Evolutionary conservation across 2,888 invertebrate species (phyloP), one percentile per base, ranked within the genome.

Genomic region (Brachypterus glaber): DNA sequence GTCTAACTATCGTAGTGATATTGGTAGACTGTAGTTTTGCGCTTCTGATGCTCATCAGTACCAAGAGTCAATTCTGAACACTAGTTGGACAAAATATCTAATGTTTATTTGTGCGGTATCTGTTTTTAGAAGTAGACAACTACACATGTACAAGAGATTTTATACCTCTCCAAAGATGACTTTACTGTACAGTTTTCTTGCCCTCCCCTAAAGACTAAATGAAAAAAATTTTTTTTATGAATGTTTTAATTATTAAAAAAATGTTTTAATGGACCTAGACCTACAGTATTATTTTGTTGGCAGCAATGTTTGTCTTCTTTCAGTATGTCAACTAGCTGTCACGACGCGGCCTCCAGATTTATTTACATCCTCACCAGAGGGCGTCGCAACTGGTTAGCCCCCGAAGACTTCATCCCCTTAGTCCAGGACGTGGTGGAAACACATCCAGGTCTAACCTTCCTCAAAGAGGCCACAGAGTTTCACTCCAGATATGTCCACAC

Each of bases 361-460:
- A 78, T 93, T 30, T 79, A 83, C 58, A 81, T 96, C 44, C 68
- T 91, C 41, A 86, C 90, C 1, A 71, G 82, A 37, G 85, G 85
- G 37, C 74, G 73, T 48, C 72, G 77, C 56, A 70, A 66, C 52
- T 72, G 71, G 48, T 73, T 88, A 47, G 72, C 82, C 15, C 89
- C 90, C 0, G 92, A 93, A 58, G 96, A 97, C 69, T 83, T 97
- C 66, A 85, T 92, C 58, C 85, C 92, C 14, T 68, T 96, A 51
- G 83, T 96, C 35, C 90, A 95, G 70, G 96, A 97, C 66, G 91
- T 97, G n/a, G 93, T 97, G 27, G 95, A 97, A 64, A 90, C 92
- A 5, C 96, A 97, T 72, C 96, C 96, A 1, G 97, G 98, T 31
- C 76, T 98, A 50, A 88, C 87, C 45, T 98, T 98, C 73, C 77